Conservation (phyloP, 2,888 invertebrate genomes). For the Phragmatobia fuliginosa region DNA sequence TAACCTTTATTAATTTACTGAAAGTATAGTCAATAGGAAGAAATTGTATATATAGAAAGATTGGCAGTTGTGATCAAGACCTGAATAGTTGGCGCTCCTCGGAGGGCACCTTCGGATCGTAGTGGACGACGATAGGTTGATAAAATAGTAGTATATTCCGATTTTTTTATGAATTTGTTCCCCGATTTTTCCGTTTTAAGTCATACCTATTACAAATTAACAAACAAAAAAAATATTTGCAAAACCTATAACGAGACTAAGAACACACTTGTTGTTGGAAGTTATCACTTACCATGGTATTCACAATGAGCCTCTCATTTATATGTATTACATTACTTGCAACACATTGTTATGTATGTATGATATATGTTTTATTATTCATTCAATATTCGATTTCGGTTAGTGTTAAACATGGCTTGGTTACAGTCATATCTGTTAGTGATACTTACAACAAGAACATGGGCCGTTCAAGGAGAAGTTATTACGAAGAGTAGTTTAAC, state of each 20-base stretch:
- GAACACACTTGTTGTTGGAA: not conserved
- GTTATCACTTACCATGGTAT: not conserved
- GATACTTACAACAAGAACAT: conserved; percentile 14
- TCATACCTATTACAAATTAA: too few species aligned
- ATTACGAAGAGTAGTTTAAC: conserved; percentile 64
- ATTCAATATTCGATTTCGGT: not conserved
- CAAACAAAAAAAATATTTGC: not conserved
- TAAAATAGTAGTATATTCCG: too few species aligned
- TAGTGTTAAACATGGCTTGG: conserved; percentile 29
- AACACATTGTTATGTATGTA: not conserved
- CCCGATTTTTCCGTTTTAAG: too few species aligned
- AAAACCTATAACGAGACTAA: not conserved
- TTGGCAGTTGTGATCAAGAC: too few species aligned
- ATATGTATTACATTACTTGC: not conserved
- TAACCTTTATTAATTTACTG: too few species aligned
- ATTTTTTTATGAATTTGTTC: too few species aligned
- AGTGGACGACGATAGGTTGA: too few species aligned
- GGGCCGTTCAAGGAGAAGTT: conserved; percentile 21
- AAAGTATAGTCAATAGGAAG: too few species aligned
- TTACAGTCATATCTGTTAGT: conserved; percentile 11
- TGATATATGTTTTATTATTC: not conserved
- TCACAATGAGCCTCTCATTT: not conserved
- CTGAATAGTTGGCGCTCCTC: too few species aligned
- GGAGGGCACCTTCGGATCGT: too few species aligned
- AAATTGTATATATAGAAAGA: too few species aligned